Conservation (phyloP, 2,113 vertebrate species). For the Hyperopisus bebe region DNA sequence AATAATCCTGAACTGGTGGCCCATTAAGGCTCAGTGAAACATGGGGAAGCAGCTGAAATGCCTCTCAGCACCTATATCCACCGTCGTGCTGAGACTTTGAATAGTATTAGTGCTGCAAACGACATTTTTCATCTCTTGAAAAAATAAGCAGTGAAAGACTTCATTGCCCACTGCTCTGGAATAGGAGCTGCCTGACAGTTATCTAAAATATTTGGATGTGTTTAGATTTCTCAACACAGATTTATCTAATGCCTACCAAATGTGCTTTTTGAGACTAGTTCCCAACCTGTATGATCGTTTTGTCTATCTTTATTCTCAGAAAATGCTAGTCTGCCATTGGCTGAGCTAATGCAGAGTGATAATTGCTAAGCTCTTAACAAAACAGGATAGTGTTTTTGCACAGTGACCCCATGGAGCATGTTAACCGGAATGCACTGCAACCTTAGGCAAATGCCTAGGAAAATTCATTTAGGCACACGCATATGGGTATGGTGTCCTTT, state of each 20-base stretch:
- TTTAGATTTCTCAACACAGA: slow-evolving; percentile 28
- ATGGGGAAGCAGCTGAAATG: background rate
- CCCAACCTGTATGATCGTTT: slow-evolving; percentile 39
- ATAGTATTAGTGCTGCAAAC: slow-evolving; percentile 30
- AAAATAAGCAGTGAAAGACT: slow-evolving; percentile 50
- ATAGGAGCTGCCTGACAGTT: slow-evolving; percentile 48
- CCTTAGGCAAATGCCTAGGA: background rate
- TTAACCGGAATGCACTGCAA: background rate
- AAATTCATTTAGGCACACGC: slow-evolving; percentile 26
- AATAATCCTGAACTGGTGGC: background rate
- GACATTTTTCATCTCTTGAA: slow-evolving; percentile 37
- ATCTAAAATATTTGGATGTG: slow-evolving; percentile 56
- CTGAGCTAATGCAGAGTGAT: slow-evolving; percentile 17
- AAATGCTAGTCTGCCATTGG: slow-evolving; percentile 38
- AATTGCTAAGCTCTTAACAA: slow-evolving; percentile 55
- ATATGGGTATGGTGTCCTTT: slow-evolving; percentile 56
- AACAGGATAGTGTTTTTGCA: slow-evolving; percentile 51
- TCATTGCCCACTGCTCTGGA: slow-evolving; percentile 44
- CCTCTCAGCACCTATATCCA: slow-evolving; percentile 24
- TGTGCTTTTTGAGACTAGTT: slow-evolving; percentile 42
- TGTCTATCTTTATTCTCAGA: slow-evolving; percentile 29
- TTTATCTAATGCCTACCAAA: slow-evolving; percentile 57
- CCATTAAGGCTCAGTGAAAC: background rate
- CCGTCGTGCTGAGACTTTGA: slow-evolving; percentile 19
- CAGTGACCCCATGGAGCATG: slow-evolving; percentile 47